Evolutionary conservation across 2,113 vertebrate genomes (phyloP).

Genomic region (Brachypteracias leptosomus): DNA sequence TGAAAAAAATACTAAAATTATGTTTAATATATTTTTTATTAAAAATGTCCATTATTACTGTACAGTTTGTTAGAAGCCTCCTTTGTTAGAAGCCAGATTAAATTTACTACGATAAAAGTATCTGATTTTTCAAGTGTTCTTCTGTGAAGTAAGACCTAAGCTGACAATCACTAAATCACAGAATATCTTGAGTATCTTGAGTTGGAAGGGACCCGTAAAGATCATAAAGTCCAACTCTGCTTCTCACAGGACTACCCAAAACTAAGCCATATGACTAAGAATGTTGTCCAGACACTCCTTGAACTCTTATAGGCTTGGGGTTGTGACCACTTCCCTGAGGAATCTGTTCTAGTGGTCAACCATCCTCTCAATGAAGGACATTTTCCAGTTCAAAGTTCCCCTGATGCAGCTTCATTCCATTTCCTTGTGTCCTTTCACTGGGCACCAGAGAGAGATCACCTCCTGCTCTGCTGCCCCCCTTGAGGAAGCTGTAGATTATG

Average conservation of each 20-base stretch:
- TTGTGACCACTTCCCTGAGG: background rate
- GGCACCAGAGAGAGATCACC: background rate
- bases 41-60: background rate
- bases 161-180: background rate
- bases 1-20: background rate
- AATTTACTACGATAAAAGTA: background rate
- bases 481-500: background rate
- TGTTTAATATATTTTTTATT: constrained; percentile 41
- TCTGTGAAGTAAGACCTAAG: background rate
- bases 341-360: background rate
- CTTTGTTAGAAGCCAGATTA: background rate
- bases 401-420: background rate
- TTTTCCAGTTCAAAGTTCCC: background rate
- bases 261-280: background rate
- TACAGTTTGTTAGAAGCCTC: constrained; percentile 5
- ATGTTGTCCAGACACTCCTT: background rate
- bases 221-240: background rate
- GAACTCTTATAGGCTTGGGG: background rate
- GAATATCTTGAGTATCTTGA: background rate
- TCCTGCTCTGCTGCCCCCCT: background rate
- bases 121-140: background rate
- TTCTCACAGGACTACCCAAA: background rate
- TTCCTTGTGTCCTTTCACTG: background rate
- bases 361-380: background rate
- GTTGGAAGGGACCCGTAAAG: background rate